Conservation (phyloP, 2,797 vertebrate species). For the Chlorospingus flavigularis region DNA sequence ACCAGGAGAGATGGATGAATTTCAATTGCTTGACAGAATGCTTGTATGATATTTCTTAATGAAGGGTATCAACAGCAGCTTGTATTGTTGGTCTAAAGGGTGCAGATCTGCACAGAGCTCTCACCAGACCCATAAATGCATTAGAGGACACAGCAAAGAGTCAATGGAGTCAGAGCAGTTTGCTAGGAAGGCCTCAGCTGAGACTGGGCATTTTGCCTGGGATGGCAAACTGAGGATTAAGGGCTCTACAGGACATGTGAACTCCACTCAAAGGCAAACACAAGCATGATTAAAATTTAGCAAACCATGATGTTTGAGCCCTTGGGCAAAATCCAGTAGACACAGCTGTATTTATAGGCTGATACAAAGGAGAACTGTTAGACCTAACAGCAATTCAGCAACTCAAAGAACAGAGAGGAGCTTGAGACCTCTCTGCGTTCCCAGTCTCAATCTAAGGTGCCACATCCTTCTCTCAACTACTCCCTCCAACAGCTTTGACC, state of each 20-base stretch:
- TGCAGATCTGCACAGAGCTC: conserved; percentile 29
- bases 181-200: conserved; percentile 45
- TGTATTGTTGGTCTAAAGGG: background rate
- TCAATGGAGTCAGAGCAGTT: conserved; percentile 60
- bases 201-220: conserved; percentile 68
- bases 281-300: conserved; percentile 74
- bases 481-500: background rate
- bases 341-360: conserved; percentile 55
- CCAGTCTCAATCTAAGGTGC: rapidly evolving
- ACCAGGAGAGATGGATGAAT: conserved; percentile 4
- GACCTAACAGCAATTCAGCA: conserved; percentile 29
- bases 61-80: conserved; percentile 19
- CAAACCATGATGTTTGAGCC: conserved; percentile 58
- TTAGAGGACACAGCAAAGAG: conserved; percentile 48
- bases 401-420: background rate
- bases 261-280: conserved; percentile 74
- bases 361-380: conserved; percentile 64
- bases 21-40: conserved; percentile 35
- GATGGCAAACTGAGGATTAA: conserved; percentile 70
- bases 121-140: conserved; percentile 68
- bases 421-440: background rate
- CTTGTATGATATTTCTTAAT: background rate
- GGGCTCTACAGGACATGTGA: conserved; percentile 68
- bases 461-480: background rate
- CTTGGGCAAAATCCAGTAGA: conserved; percentile 59